These are phyloP conservation scores for Pithecia hirsuta DNA, from an alignment of 2,797 vertebrate species.

Conservation along the genomic window DNA sequence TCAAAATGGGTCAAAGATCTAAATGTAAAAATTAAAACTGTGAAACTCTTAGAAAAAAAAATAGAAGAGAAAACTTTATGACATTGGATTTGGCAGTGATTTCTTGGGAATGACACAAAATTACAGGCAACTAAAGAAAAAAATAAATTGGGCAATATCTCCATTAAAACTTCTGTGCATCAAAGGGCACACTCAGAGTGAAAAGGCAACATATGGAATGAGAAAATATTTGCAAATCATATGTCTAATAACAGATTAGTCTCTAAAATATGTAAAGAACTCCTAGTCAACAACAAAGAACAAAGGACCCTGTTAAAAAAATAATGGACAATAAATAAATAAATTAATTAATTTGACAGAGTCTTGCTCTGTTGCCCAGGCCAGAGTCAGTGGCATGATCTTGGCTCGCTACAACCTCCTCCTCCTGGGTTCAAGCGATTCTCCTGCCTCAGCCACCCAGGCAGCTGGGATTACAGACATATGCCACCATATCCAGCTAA, in stretches of 20 bases:
- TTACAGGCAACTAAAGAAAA: not conserved
- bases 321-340: no score
- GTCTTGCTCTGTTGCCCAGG: not conserved
- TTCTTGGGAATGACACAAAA: not conserved
- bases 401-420: not conserved
- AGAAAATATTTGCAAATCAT: not conserved
- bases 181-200: not conserved
- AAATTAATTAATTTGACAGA: not conserved
- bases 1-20: not conserved
- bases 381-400: not conserved
- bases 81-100: not conserved
- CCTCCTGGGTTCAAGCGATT: not conserved
- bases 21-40: not conserved
- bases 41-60: not conserved
- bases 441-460: not conserved
- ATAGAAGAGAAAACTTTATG: not conserved
- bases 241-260: not conserved
- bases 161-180: not conserved
- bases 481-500: not conserved
- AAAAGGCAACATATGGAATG: not conserved
- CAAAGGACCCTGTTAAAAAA: no score
- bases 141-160: not conserved
- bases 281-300: no score
- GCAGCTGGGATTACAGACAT: not conserved
- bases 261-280: not conserved